phyloP scores from a whole-genome alignment of 37 sponge, comb jelly and placozoan genomes.

The Diacarnus erythraeanus region DNA sequence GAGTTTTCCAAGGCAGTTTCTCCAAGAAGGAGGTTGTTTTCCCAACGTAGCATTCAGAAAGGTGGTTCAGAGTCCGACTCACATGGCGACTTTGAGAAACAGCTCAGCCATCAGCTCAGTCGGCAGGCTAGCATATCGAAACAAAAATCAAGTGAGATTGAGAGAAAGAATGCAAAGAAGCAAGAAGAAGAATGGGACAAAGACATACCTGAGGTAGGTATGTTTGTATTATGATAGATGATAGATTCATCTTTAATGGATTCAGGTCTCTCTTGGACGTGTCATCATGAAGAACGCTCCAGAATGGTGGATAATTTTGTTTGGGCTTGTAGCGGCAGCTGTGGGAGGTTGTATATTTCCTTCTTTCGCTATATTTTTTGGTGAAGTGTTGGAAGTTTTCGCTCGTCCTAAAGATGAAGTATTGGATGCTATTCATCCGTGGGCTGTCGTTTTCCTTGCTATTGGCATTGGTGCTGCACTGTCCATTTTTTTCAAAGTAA shows the following conservation, averaged over 20 bases:
- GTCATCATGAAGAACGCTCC: slow-evolving; percentile 58
- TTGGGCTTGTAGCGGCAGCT: slow-evolving; percentile 68
- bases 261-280: slow-evolving; percentile 37
- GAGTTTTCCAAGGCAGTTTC: background rate
- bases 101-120: background rate
- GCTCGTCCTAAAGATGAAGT: slow-evolving; percentile 18
- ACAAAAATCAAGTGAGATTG: background rate
- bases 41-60: background rate
- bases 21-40: background rate
- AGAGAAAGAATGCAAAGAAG: background rate
- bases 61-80: background rate
- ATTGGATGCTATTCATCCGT: slow-evolving; percentile 24
- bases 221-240: background rate
- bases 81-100: background rate
- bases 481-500: slow-evolving; percentile 56
- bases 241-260: background rate
- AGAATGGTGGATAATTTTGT: slow-evolving; percentile 79
- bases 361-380: slow-evolving; percentile 75
- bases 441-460: slow-evolving; percentile 57
- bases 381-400: slow-evolving; percentile 61
- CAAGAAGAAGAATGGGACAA: slow-evolving; percentile 64
- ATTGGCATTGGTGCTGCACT: slow-evolving; percentile 48
- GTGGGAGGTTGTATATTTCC: slow-evolving; percentile 60
- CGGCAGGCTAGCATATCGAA: background rate
- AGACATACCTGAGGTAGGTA: slow-evolving; percentile 33